A percentile compares a stretch with the other conserved stretches of the same genome.
Evolutionary conservation across 2,888 invertebrate genomes (phyloP).

Genomic region (Ectemnius cavifrons): DNA sequence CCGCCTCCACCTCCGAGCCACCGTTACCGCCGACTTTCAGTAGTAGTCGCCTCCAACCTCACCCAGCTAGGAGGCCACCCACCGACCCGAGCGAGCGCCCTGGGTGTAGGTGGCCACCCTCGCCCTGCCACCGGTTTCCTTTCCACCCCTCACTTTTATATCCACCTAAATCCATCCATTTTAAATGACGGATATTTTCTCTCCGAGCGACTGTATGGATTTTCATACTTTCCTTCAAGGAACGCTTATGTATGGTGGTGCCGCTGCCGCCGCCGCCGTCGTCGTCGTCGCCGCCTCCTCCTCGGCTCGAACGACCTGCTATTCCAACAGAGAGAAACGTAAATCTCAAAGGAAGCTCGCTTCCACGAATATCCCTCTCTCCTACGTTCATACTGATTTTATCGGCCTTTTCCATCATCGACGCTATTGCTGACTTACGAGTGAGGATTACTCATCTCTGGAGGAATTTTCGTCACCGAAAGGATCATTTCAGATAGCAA

Average conservation of each 20-base stretch:
- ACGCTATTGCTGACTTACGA: too few relatives aligned
- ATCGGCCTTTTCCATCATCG: too few relatives aligned
- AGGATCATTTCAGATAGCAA: background rate
- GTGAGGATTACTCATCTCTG: too few relatives aligned
- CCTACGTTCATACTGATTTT: too few relatives aligned
- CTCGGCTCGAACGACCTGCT: too few relatives aligned
- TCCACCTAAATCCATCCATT: conserved; percentile 77
- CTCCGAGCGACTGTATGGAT: conserved; percentile 72
- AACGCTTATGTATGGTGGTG: conserved; percentile 19
- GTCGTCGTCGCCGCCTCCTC: too few relatives aligned
- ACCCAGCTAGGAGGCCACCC: conserved; percentile 34
- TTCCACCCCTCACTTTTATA: conserved; percentile 72
- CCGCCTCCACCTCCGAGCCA: conserved; percentile 37
- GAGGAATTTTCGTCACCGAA: too few relatives aligned
- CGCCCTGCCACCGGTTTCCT: conserved; percentile 58
- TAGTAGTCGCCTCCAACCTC: conserved; percentile 61
- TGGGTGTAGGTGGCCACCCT: conserved; percentile 45
- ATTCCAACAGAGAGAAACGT: background rate
- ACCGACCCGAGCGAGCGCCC: conserved; percentile 39
- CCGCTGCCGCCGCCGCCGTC: conserved; percentile 21
- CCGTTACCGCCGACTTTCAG: conserved; percentile 56
- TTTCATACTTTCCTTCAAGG: conserved; percentile 68
- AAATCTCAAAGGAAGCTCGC: too few relatives aligned
- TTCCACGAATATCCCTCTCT: too few relatives aligned
- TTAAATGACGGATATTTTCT: conserved; percentile 77